Percentiles rank a stretch among this genome's conserved stretches.
Conservation (phyloP, 2,113 vertebrate genomes). For the Amia ocellicauda region DNA sequence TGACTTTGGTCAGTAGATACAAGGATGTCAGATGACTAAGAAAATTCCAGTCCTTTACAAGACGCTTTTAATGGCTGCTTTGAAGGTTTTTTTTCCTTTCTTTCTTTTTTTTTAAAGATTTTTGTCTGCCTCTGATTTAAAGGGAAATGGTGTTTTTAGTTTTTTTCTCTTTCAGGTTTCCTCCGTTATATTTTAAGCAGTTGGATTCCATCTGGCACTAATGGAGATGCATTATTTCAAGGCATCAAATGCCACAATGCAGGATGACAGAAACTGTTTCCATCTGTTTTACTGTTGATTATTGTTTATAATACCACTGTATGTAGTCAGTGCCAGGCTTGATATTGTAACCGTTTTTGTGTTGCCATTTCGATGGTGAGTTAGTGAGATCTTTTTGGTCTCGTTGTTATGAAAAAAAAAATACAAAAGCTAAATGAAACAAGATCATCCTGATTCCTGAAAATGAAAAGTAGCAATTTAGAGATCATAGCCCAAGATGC, state of each 20-base stretch:
- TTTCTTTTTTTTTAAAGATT: not conserved
- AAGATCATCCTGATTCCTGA: too few relatives aligned
- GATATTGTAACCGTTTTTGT: too few relatives aligned
- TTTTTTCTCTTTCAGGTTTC: not conserved
- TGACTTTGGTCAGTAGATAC: not conserved
- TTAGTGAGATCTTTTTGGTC: too few relatives aligned
- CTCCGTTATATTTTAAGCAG: constrained; percentile 17
- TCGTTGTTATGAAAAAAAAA: too few relatives aligned
- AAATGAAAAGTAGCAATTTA: too few relatives aligned
- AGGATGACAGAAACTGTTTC: constrained; percentile 29
- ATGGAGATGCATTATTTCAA: constrained; percentile 30
- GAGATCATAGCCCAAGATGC: too few relatives aligned
- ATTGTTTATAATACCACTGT: constrained; percentile 22
- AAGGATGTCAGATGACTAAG: not conserved
- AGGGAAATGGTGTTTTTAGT: constrained; percentile 33
- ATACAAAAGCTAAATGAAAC: too few relatives aligned
- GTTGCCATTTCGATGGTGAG: too few relatives aligned
- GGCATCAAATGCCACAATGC: constrained; percentile 23
- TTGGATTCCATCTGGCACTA: constrained; percentile 41
- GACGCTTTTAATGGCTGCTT: constrained; percentile 22
- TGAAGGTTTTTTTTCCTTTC: not conserved
- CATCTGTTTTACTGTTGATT: constrained; percentile 21
- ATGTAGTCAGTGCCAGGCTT: too few relatives aligned
- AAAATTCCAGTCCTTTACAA: constrained; percentile 8
- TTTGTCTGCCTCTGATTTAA: constrained; percentile 40